Evolutionary conservation across 2,888 invertebrate genomes (phyloP), one percentile per base, ranked within the genome.

Genomic region (Dryobotodes eremita): DNA sequence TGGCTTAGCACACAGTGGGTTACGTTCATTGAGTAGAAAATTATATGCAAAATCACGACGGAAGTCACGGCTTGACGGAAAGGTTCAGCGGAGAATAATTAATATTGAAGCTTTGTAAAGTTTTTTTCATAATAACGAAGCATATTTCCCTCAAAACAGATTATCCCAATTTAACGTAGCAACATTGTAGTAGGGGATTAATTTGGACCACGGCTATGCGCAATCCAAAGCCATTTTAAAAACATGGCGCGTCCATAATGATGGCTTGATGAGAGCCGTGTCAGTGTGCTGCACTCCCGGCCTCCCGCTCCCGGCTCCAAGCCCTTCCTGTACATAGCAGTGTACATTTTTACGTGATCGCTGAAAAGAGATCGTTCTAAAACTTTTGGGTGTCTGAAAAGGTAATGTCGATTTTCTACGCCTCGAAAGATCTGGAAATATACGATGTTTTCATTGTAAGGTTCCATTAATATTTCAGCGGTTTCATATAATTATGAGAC

Each of bases 41-140:
- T 96, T 96, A 95, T 95, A 96, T 96, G 96, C 96, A 94, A 93
- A 95, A 95, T 94, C 96, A 96, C 96, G 96, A 89, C 91, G 92
- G 90, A 92, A 94, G 94, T 93, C 94, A 94, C 89, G 92, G 91
- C 88, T 90, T 91, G 90, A 91, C 92, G 91, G 92, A 90, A 89
- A 93, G 91, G 92, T 92, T 92, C 89, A 91, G 91, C 91, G 91
- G 88, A 86, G 93, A 91, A 94, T 95, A 95, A 95, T 95, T 95
- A 95, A 95, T 94, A 93, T 93, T 91, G 92, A 92, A 92, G 91
- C 91, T 91, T 92, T 91, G 89, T 91, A 87, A 92, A 92, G 89
- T 91, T 92, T 91, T 90, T 92, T 92, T 92, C 86, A 89, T 92
- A 91, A 91, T 90, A 92, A 91, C 91, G 89, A 87, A 91, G 89